Evolutionary conservation across 1,140 invertebrate genomes (phyloP).

Genomic region (Hylyphantes graminicola): DNA sequence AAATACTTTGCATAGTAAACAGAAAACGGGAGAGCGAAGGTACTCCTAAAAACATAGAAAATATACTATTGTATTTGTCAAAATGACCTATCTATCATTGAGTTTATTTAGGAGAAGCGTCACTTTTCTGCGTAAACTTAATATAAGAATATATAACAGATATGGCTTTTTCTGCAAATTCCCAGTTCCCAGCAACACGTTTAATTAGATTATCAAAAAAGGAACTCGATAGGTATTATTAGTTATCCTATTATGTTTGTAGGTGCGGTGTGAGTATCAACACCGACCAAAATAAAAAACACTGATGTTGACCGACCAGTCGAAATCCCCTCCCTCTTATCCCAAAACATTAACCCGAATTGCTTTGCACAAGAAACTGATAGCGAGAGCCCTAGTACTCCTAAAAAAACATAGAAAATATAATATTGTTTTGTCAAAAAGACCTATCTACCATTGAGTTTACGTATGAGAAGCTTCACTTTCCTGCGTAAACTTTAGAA

Average conservation of each 20-base stretch:
- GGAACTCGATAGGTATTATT: constrained; percentile 4
- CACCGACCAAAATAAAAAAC: background rate
- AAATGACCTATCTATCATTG: background rate
- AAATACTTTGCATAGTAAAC: constrained; percentile 6
- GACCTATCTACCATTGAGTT: background rate
- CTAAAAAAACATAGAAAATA: constrained; percentile 7
- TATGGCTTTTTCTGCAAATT: background rate
- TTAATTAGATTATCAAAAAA: constrained; percentile 34
- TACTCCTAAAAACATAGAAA: background rate
- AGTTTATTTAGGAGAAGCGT: no score
- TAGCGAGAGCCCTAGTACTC: background rate
- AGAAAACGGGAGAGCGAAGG: constrained; percentile 6
- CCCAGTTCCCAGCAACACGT: background rate
- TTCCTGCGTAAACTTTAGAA: no score
- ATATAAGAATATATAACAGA: no score
- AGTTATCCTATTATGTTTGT: background rate
- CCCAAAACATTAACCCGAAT: constrained; percentile 32
- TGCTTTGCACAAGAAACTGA: constrained; percentile 11
- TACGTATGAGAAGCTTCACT: no score
- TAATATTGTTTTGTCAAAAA: background rate
- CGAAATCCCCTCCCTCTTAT: constrained; percentile 7
- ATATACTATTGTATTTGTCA: background rate
- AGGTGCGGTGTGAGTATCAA: no score
- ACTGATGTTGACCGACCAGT: constrained; percentile 3
- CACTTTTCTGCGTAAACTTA: no score